Percentiles rank a stretch among this genome's conserved stretches.
phyloP scores from a whole-genome alignment of 2,113 vertebrate genomes.

The Sitta europaea region DNA sequence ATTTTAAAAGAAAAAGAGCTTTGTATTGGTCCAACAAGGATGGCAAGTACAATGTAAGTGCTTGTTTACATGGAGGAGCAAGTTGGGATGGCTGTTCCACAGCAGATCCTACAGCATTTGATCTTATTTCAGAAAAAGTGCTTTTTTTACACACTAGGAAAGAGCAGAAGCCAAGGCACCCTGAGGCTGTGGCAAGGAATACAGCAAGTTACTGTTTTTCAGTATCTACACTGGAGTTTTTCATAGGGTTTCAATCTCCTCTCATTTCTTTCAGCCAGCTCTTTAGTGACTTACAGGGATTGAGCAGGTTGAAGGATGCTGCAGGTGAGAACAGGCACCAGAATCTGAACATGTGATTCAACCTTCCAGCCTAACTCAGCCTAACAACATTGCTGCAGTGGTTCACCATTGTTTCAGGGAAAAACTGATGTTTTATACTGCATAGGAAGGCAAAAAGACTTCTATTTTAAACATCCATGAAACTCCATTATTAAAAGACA shows the following conservation, averaged over 20 bases:
- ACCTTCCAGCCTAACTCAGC: background rate
- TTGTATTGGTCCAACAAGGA: background rate
- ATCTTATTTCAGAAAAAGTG: background rate
- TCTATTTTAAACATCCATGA: background rate
- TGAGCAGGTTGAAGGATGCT: background rate
- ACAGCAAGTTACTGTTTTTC: background rate
- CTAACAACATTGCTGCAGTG: background rate
- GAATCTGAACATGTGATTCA: background rate
- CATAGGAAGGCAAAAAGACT: background rate
- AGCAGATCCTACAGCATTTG: background rate
- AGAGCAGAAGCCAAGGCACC: constrained; percentile 12
- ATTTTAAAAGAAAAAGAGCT: background rate
- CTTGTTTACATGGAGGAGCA: background rate
- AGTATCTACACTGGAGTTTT: background rate
- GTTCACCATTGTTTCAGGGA: background rate
- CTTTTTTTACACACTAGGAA: background rate
- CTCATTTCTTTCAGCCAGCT: background rate
- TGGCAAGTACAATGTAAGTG: background rate
- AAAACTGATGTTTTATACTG: background rate
- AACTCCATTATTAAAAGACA: background rate
- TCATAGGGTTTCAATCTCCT: background rate
- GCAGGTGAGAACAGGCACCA: background rate
- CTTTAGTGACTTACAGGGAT: background rate
- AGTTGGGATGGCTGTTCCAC: background rate
- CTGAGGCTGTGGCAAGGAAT: background rate